Evolutionary conservation across 2,113 vertebrate species (phyloP).

Genomic region (Tapirus terrestris): DNA sequence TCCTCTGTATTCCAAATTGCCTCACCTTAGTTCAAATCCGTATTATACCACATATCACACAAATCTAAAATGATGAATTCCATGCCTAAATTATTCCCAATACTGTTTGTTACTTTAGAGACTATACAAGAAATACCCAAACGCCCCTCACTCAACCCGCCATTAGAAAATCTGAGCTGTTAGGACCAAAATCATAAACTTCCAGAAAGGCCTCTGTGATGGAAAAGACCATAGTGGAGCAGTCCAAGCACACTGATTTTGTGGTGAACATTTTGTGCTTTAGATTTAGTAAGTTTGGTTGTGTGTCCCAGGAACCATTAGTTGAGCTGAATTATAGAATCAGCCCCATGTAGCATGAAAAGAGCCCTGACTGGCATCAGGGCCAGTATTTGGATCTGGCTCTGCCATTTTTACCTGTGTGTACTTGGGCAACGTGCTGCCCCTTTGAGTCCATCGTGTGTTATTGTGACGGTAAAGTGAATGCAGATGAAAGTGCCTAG

Average conservation of each 20-base stretch:
- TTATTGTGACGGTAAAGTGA: background rate
- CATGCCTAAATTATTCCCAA: background rate
- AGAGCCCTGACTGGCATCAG: too few species aligned
- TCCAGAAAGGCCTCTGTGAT: background rate
- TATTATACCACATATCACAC: background rate
- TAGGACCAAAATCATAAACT: background rate
- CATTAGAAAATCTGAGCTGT: background rate
- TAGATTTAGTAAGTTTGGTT: background rate
- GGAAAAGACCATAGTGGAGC: too few species aligned
- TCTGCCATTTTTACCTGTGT: too few species aligned
- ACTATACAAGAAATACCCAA: background rate
- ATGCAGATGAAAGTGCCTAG: background rate
- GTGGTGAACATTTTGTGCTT: background rate
- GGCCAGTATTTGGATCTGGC: background rate
- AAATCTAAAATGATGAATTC: background rate
- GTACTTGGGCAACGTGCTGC: background rate
- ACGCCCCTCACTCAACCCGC: background rate
- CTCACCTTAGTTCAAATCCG: background rate
- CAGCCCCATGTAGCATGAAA: accelerated
- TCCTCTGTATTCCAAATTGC: background rate
- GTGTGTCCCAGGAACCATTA: background rate
- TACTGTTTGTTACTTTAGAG: background rate
- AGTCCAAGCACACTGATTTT: background rate
- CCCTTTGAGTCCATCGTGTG: background rate
- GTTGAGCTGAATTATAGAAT: background rate